phyloP scores from a whole-genome alignment of 2,797 vertebrate genomes.

The Melopsittacus undulatus region DNA sequence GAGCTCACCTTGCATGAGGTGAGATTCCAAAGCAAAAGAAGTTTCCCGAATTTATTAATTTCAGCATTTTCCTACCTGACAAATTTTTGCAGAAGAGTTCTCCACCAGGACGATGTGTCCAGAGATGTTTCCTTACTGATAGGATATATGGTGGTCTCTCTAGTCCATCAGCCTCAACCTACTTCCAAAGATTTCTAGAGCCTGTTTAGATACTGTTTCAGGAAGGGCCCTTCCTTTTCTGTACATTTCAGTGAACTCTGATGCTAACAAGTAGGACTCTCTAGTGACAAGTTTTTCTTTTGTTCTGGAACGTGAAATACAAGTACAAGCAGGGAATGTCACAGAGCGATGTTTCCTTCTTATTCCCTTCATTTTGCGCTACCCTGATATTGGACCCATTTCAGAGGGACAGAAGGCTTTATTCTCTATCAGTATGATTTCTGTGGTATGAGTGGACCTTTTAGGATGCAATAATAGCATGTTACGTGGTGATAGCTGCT shows the following conservation, averaged over 20 bases:
- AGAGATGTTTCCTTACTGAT: not conserved
- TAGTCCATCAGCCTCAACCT: not conserved
- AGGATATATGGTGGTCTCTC: not conserved
- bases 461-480: not conserved
- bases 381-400: not conserved
- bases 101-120: not conserved
- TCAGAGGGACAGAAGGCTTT: not conserved
- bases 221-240: not conserved
- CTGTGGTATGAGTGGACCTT: not conserved
- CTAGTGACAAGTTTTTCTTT: not conserved
- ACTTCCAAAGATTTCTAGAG: not conserved
- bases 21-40: not conserved
- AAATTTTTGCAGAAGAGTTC: not conserved
- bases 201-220: not conserved
- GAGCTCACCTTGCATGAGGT: not conserved
- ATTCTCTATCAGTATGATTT: not conserved
- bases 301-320: not conserved
- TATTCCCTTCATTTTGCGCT: not conserved
- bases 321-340: not conserved
- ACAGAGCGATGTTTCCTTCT: not conserved
- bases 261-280: not conserved
- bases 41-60: not conserved
- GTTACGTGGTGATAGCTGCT: not conserved
- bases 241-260: not conserved
- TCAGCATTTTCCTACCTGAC: not conserved